Percentiles rank a stretch among this genome's conserved stretches.
These are phyloP conservation scores for Oncorhynchus gorbuscha DNA, from an alignment of 2,113 vertebrate species.

Conservation along the genomic window DNA sequence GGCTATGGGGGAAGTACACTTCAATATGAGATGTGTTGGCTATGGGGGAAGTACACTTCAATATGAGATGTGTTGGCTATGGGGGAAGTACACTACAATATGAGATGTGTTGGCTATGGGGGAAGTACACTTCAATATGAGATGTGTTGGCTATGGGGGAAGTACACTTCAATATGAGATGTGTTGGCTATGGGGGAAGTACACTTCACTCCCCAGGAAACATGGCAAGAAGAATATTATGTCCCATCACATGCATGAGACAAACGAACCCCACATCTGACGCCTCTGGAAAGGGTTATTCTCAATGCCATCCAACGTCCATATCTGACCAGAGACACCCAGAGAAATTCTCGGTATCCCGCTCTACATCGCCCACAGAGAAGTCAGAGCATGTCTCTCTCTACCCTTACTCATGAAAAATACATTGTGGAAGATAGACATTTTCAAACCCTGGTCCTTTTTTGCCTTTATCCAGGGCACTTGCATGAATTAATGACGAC, in stretches of 20 bases:
- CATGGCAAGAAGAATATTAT: no score
- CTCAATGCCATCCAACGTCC: no score
- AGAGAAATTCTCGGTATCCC: background rate
- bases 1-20: background rate
- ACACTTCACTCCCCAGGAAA: no score
- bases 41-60: background rate
- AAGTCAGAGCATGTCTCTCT: background rate
- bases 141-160: no score
- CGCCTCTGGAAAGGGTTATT: no score
- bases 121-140: no score
- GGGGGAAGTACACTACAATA: background rate
- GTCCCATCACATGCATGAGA: no score
- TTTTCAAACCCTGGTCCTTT: background rate
- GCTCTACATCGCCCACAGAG: background rate
- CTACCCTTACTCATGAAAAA: background rate
- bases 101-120: background rate
- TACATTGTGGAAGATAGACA: background rate
- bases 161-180: no score
- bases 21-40: background rate
- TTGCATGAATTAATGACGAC: conserved; percentile 32
- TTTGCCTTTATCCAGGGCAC: conserved; percentile 5
- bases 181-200: no score
- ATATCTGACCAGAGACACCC: background rate
- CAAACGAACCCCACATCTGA: no score
- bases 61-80: background rate